Conservation (phyloP, 2,797 vertebrate genomes). For the Threskiornis aethiopicus region DNA sequence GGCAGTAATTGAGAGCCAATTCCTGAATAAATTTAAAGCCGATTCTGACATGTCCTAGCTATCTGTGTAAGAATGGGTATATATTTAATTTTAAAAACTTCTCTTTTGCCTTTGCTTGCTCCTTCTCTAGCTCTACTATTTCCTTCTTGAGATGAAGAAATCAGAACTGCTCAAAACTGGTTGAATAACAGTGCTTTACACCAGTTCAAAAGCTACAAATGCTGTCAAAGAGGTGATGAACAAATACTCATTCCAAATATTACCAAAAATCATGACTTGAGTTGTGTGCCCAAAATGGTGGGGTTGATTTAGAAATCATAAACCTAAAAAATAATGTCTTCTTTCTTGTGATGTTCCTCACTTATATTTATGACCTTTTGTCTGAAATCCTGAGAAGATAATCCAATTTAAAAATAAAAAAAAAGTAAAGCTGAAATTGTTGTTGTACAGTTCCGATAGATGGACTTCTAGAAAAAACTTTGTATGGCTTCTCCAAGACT, state of each 20-base stretch:
- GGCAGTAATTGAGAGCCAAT: not conserved
- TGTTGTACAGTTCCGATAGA: not conserved
- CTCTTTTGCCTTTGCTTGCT: not conserved
- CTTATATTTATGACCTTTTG: not conserved
- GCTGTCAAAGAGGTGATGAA: not conserved
- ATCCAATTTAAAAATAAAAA: not conserved
- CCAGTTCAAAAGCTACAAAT: not conserved
- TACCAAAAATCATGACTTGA: not conserved
- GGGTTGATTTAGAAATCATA: not conserved
- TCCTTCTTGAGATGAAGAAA: not conserved
- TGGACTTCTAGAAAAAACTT: not conserved
- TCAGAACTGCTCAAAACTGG: not conserved
- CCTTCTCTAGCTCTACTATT: not conserved
- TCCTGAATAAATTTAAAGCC: not conserved
- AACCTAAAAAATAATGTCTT: not conserved
- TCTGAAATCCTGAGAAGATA: not conserved
- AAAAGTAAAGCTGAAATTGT: not conserved
- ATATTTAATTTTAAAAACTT: not conserved
- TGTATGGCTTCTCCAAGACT: not conserved
- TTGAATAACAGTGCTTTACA: not conserved
- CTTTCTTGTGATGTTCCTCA: not conserved
- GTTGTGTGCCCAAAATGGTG: not conserved
- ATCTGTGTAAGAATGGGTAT: not conserved
- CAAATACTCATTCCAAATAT: not conserved
- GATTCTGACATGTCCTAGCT: not conserved